Conservation (phyloP, 1,140 invertebrate species). For the Magallana ariakensis region DNA sequence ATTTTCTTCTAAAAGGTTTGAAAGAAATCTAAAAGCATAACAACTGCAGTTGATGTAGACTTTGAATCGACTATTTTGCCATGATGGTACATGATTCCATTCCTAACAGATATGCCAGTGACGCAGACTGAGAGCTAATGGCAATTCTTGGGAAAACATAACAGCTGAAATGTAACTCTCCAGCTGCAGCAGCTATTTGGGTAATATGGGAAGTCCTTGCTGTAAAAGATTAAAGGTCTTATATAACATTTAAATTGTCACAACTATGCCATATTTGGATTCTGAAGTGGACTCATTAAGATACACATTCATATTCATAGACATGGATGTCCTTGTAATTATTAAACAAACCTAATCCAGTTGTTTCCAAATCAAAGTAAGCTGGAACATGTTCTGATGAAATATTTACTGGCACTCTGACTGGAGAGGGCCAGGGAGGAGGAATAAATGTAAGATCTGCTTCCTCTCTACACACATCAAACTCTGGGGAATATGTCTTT, state of each 20-base stretch:
- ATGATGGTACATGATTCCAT: slow-evolving; percentile 10
- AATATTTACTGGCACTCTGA: neutral
- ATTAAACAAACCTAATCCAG: neutral
- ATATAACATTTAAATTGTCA: too few species aligned
- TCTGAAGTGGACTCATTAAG: too few species aligned
- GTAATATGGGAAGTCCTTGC: slow-evolving; percentile 44
- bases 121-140: slow-evolving; percentile 16
- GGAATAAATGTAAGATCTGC: neutral
- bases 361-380: slow-evolving; percentile 8
- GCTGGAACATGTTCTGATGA: neutral
- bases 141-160: slow-evolving; percentile 40
- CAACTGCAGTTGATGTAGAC: slow-evolving; percentile 39
- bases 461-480: neutral
- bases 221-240: slow-evolving; percentile 15
- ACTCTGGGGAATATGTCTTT: neutral
- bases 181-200: slow-evolving; percentile 48
- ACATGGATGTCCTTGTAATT: too few species aligned
- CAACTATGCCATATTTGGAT: too few species aligned
- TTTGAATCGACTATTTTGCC: slow-evolving; percentile 31
- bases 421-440: neutral
- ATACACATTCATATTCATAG: too few species aligned
- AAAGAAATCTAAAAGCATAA: slow-evolving; percentile 3
- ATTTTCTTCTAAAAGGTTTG: slow-evolving; percentile 3
- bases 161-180: slow-evolving; percentile 14
- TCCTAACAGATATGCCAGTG: slow-evolving; percentile 36